phyloP scores from a whole-genome alignment of 2,113 vertebrate genomes.

The Phylloscopus trochiloides region DNA sequence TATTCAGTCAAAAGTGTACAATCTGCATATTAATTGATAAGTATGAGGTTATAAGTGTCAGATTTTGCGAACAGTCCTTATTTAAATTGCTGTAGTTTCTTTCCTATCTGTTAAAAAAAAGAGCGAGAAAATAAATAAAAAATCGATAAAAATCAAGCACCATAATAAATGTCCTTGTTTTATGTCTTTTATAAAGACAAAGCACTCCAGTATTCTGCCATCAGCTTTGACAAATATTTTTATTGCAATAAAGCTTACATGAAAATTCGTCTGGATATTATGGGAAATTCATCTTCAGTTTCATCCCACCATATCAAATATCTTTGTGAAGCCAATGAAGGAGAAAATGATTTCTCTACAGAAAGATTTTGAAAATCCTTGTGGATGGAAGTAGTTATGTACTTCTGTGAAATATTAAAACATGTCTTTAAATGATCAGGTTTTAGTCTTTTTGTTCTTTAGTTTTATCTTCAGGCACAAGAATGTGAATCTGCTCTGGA shows the following conservation, averaged over 20 bases:
- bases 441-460: slow-evolving; percentile 12
- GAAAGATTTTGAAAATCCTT: slow-evolving; percentile 8
- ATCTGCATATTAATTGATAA: not conserved
- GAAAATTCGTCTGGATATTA: not conserved
- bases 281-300: not conserved
- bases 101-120: not conserved
- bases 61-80: not conserved
- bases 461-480: not conserved
- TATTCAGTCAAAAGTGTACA: not conserved
- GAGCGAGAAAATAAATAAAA: not conserved
- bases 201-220: not conserved
- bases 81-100: not conserved
- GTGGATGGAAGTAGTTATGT: not conserved
- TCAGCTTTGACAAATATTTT: slow-evolving; percentile 38
- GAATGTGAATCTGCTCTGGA: not conserved
- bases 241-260: not conserved
- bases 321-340: slow-evolving; percentile 1
- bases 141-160: not conserved
- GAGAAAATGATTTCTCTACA: slow-evolving; percentile 6
- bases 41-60: not conserved
- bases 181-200: slow-evolving; percentile 12
- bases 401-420: slow-evolving; percentile 1
- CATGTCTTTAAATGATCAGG: not conserved
- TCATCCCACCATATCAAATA: slow-evolving; percentile 27
- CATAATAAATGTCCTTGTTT: not conserved